These are phyloP conservation scores for Diploscapter pachys DNA, from an alignment of 1,140 invertebrate genomes.

Conservation along the genomic window DNA sequence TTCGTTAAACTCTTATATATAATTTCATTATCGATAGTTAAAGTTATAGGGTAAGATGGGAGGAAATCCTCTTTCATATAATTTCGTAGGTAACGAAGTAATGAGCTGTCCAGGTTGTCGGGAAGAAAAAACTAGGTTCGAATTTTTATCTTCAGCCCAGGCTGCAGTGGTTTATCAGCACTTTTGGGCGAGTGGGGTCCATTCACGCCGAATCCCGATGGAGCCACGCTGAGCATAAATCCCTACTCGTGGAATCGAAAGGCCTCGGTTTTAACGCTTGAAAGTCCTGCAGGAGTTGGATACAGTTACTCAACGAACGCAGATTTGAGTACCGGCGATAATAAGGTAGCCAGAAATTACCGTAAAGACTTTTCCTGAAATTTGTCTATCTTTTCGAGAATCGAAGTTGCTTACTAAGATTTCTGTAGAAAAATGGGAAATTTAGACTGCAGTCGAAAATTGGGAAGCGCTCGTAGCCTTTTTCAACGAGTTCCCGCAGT, in stretches of 20 bases:
- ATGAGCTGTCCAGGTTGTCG: too few species aligned
- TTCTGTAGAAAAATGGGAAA: neutral
- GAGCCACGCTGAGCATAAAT: slow-evolving; percentile 60
- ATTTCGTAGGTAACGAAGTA: too few species aligned
- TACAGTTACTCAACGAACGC: slow-evolving; percentile 62
- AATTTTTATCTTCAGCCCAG: slow-evolving; percentile 49
- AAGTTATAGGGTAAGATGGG: too few species aligned
- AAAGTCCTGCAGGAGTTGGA: slow-evolving; percentile 65
- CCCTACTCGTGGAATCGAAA: slow-evolving; percentile 67
- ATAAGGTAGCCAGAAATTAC: slow-evolving; percentile 47
- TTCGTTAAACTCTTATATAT: too few species aligned
- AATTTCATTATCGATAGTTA: too few species aligned
- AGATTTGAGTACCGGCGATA: slow-evolving; percentile 61
- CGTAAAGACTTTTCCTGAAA: neutral
- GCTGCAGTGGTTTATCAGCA: slow-evolving; percentile 63
- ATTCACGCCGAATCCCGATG: slow-evolving; percentile 48
- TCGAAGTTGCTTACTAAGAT: neutral
- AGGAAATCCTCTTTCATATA: too few species aligned
- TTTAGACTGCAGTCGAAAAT: slow-evolving; percentile 58
- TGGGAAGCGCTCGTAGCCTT: slow-evolving; percentile 61
- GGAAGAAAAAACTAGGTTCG: too few species aligned
- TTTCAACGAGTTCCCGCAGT: slow-evolving; percentile 64
- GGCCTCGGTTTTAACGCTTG: slow-evolving; percentile 71
- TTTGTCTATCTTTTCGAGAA: too few species aligned
- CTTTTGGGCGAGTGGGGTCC: slow-evolving; percentile 63